These are phyloP conservation scores for Spodoptera frugiperda DNA, from an alignment of 1,140 invertebrate species.

Conservation along the genomic window DNA sequence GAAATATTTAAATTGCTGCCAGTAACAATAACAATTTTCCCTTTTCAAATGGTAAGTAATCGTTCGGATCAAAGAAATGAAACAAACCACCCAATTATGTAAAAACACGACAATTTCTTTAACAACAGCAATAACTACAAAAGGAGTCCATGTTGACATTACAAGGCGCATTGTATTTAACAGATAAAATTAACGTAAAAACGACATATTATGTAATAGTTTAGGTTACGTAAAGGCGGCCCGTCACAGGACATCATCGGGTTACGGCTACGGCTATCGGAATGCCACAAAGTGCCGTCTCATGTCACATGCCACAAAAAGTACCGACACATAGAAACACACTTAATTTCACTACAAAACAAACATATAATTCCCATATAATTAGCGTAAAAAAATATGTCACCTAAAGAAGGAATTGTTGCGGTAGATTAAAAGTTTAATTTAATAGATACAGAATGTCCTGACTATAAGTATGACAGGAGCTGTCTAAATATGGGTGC, in stretches of 20 bases:
- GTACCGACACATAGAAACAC: neutral
- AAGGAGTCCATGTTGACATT: conserved; percentile 4
- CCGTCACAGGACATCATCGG: neutral
- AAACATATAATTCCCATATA: conserved; percentile 22
- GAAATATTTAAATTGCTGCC: too few species aligned
- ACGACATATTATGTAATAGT: neutral
- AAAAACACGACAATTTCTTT: too few species aligned
- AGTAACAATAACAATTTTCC: too few species aligned
- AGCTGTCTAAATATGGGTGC: conserved; percentile 12
- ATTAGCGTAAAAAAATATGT: conserved; percentile 27
- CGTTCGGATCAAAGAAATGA: too few species aligned
- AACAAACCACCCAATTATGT: too few species aligned
- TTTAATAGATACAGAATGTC: conserved; percentile 30
- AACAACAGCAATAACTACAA: too few species aligned
- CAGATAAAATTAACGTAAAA: conserved; percentile 2
- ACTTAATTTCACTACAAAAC: neutral
- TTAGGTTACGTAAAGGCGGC: conserved; percentile 14
- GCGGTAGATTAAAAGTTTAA: conserved; percentile 21
- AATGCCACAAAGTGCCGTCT: conserved; percentile 1
- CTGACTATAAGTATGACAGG: neutral
- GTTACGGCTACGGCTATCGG: conserved; percentile 31
- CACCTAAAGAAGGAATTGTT: conserved; percentile 20
- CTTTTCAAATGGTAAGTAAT: too few species aligned
- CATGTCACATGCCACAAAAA: conserved; percentile 23
- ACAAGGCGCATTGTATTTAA: neutral